A percentile compares a stretch with the other conserved stretches of the same genome.
phyloP scores from a whole-genome alignment of 2,888 invertebrate genomes.

The Melieria omissa region DNA sequence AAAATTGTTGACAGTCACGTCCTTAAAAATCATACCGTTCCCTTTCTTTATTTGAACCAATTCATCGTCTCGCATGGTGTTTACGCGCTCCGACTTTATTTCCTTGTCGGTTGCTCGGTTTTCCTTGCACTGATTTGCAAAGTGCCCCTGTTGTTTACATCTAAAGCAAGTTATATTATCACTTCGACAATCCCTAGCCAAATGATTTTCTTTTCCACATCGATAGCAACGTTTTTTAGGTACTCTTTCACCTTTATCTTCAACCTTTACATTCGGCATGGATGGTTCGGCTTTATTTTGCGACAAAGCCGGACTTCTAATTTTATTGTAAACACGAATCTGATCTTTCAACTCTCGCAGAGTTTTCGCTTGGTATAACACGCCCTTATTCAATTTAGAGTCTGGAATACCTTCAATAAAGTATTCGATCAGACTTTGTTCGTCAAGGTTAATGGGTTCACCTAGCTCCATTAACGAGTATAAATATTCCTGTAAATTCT shows the following conservation, averaged over 20 bases:
- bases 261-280: too few species aligned
- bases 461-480: too few species aligned
- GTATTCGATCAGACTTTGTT: constrained; percentile 9
- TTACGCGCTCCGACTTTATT: too few species aligned
- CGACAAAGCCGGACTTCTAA: not conserved
- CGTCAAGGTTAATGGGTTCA: too few species aligned
- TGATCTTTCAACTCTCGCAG: not conserved
- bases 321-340: not conserved
- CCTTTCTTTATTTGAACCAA: not conserved
- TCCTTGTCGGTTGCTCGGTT: too few species aligned
- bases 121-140: not conserved
- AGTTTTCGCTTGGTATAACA: constrained; percentile 4
- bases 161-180: not conserved
- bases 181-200: not conserved
- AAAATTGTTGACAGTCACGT: constrained; percentile 11
- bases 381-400: not conserved
- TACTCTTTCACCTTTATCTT: not conserved
- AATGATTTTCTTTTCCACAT: not conserved
- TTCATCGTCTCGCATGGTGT: too few species aligned
- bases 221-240: not conserved
- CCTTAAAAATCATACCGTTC: not conserved
- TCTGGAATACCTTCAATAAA: constrained; percentile 18
- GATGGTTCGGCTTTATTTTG: not conserved
- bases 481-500: not conserved
- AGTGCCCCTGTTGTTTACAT: not conserved